These are phyloP conservation scores for Zaprionus gabonicus DNA, from an alignment of 1,140 invertebrate species.

Conservation along the genomic window DNA sequence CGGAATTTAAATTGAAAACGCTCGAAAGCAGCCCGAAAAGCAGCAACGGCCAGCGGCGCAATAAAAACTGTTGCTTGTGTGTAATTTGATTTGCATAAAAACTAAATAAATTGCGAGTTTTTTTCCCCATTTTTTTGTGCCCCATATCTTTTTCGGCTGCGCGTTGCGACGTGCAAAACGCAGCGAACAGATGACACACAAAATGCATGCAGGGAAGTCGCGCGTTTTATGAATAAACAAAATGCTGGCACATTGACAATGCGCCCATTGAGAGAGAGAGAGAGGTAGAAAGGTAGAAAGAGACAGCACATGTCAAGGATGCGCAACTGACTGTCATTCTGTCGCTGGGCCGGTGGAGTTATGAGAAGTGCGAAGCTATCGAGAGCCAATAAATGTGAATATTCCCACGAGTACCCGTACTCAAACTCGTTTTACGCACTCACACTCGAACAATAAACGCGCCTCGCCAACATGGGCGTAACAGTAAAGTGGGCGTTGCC, in stretches of 20 bases:
- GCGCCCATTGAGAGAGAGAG: constrained; percentile 7
- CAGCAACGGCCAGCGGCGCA: constrained; percentile 7
- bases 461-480: constrained; percentile 4
- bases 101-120: constrained; percentile 66
- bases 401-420: constrained; percentile 25
- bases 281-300: background rate
- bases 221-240: constrained; percentile 64
- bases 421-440: background rate
- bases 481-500: constrained; percentile 24
- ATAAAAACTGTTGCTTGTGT: constrained; percentile 48
- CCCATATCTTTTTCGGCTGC: background rate
- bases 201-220: constrained; percentile 24
- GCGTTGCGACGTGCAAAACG: constrained; percentile 21
- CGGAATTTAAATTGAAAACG: constrained; percentile 57
- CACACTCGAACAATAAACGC: constrained; percentile 49
- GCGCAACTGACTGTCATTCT: background rate
- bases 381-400: constrained; percentile 71
- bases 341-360: background rate
- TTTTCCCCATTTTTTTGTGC: constrained; percentile 9
- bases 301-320: constrained; percentile 13
- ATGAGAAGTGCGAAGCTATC: constrained; percentile 29
- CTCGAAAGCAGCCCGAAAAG: constrained; percentile 17
- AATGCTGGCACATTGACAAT: constrained; percentile 47
- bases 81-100: constrained; percentile 78
- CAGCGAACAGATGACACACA: constrained; percentile 37